Base-by-base conservation (phyloP, 2,113 vertebrate species). In the Colius striatus region DNA sequence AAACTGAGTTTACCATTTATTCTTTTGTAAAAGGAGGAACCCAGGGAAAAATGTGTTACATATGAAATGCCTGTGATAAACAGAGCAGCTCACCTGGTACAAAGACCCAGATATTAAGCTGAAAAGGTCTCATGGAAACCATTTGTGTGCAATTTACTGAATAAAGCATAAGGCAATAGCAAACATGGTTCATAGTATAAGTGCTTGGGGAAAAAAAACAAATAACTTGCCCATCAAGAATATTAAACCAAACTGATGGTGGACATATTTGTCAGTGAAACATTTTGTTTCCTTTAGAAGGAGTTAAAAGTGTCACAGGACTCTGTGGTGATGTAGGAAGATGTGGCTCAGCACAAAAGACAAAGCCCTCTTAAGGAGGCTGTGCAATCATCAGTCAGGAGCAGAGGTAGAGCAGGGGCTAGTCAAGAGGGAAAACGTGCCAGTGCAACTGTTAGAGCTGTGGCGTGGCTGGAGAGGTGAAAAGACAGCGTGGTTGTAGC, bases 71-170 rank as follows among this genome's bases (percentile, higher is more conserved):
- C 25, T 21, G 5, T 23, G 66, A 36, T 88, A 92, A 92, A 93
- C 72, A 92, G 75, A 96, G 73, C 74, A 89, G 57, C 41, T 95
- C 58, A 86, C 53, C 76, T 94, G 87, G 90, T 87, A 87, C 72
- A 45, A 68, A 30, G 79, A 67, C 75, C 88, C 60, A 84, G 77
- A 25, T 54, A 34, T 1, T n/a, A 85, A 89, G 81, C 85, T 86
- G 76, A 86, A 67, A 92, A 95, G 80, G 94, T 94, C 91, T 95
- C 95, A 94, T 68, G 80, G 94, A 95, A 96, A 96, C 91, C 85
- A 92, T 76, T 87, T 84, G 18, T 92, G 87, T 93, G 74, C 77
- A 95, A 82, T 92, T 91, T 78, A 86, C 51, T 74, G 54, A 90
- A 68, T 54, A 95, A 32, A 66, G 43, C 65, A 53, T 53, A 63